Evolutionary conservation across 2,888 invertebrate genomes (phyloP).

Genomic region (Formica aserva): DNA sequence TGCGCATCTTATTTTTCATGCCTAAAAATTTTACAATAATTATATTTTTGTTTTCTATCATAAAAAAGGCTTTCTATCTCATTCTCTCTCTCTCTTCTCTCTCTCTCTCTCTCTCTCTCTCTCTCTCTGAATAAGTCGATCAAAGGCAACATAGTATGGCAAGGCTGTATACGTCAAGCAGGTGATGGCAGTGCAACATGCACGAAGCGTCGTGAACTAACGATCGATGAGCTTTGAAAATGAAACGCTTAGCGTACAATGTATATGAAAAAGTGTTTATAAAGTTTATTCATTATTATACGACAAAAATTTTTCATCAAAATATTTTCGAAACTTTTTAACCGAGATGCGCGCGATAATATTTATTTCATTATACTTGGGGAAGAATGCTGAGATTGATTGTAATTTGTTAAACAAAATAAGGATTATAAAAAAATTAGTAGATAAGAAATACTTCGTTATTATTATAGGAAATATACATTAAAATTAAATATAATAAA

Average conservation of each 20-base stretch:
- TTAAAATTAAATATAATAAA: slow-evolving; percentile 17
- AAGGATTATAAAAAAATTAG: neutral
- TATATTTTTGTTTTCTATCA: slow-evolving; percentile 27
- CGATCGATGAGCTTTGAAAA: slow-evolving; percentile 37
- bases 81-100: too few relatives aligned
- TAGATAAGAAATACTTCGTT: neutral
- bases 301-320: neutral
- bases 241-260: slow-evolving; percentile 16
- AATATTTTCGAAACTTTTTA: neutral
- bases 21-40: neutral
- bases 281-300: neutral
- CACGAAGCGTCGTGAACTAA: slow-evolving; percentile 5
- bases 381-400: neutral
- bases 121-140: slow-evolving; percentile 38
- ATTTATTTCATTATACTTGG: neutral
- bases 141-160: too few relatives aligned
- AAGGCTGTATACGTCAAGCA: neutral
- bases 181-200: neutral
- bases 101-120: neutral
- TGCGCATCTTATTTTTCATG: neutral
- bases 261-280: slow-evolving; percentile 9
- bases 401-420: neutral
- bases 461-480: neutral
- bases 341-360: neutral
- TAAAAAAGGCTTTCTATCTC: slow-evolving; percentile 9